A percentile compares a stretch with the other conserved stretches of the same genome.
Evolutionary conservation across 2,888 invertebrate species (phyloP).

Genomic region (Thera britannica): DNA sequence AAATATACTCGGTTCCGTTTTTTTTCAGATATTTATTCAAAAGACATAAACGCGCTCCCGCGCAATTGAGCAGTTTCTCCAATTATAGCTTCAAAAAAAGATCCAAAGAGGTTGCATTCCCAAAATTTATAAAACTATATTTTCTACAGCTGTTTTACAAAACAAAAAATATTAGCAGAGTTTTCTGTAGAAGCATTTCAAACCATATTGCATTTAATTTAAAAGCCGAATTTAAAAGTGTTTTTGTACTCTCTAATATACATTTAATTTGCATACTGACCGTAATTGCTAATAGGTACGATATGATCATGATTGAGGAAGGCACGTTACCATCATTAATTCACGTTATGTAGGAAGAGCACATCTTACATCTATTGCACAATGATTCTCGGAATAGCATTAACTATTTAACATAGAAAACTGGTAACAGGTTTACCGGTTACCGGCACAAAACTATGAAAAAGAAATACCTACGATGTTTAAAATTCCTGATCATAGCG

Average conservation of each 20-base stretch:
- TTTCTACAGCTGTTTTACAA: not conserved
- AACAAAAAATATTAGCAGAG: too few relatives aligned
- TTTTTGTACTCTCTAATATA: not conserved
- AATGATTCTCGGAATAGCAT: constrained; percentile 37
- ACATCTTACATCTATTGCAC: constrained; percentile 37
- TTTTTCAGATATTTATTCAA: constrained; percentile 9
- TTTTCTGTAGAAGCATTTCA: too few relatives aligned
- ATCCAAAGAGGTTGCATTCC: too few relatives aligned
- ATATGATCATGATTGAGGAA: constrained; percentile 37
- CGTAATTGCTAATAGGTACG: constrained; percentile 30
- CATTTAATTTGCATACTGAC: constrained; percentile 21
- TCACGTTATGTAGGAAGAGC: constrained; percentile 41
- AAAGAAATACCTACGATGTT: not conserved
- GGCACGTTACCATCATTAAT: constrained; percentile 37
- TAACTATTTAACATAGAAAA: constrained; percentile 5
- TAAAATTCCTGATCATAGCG: too few relatives aligned
- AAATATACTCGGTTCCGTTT: not conserved
- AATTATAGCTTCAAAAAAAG: too few relatives aligned
- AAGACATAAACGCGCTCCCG: constrained; percentile 20
- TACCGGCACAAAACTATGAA: not conserved
- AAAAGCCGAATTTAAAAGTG: not conserved
- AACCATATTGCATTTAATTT: not conserved
- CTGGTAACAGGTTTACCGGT: constrained; percentile 1
- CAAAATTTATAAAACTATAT: not conserved
- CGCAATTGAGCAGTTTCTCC: not conserved